Evolutionary conservation across 2,797 vertebrate genomes (phyloP).

Genomic region (Clangula hyemalis): DNA sequence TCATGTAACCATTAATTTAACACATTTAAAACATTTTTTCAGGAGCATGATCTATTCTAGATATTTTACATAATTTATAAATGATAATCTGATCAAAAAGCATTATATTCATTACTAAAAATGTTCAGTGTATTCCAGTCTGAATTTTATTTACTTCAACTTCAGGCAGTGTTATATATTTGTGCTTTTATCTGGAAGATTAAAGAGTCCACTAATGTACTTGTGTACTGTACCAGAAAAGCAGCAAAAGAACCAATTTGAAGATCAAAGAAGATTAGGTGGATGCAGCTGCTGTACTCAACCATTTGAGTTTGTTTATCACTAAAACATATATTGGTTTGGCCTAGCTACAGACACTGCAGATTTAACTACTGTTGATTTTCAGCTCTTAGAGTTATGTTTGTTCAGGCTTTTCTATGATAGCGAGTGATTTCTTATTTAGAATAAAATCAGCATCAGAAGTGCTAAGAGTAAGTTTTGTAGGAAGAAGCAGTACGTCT

Average conservation of each 20-base stretch:
- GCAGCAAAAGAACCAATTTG: background rate
- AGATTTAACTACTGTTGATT: slow-evolving; percentile 10
- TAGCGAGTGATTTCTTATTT: background rate
- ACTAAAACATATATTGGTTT: background rate
- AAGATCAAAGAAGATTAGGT: slow-evolving; percentile 23
- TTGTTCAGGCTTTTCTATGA: background rate
- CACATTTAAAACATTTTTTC: background rate
- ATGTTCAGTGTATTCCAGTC: background rate
- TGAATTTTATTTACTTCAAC: slow-evolving; percentile 2
- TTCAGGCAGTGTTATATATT: background rate
- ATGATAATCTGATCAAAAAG: background rate
- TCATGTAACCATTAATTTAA: background rate
- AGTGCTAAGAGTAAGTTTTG: background rate
- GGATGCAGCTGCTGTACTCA: background rate
- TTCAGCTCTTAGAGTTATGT: background rate
- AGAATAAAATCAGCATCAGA: background rate
- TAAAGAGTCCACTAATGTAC: background rate
- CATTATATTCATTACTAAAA: background rate
- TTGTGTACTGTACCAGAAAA: background rate
- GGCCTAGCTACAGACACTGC: background rate
- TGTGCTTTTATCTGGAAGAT: background rate
- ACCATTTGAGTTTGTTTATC: background rate
- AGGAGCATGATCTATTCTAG: background rate
- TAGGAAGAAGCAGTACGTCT: background rate
- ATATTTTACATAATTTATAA: background rate